Percentiles rank a stretch among this genome's conserved stretches.
Evolutionary conservation across 1,140 invertebrate species (phyloP).

Genomic region (Lordiphosa clarofinis): DNA sequence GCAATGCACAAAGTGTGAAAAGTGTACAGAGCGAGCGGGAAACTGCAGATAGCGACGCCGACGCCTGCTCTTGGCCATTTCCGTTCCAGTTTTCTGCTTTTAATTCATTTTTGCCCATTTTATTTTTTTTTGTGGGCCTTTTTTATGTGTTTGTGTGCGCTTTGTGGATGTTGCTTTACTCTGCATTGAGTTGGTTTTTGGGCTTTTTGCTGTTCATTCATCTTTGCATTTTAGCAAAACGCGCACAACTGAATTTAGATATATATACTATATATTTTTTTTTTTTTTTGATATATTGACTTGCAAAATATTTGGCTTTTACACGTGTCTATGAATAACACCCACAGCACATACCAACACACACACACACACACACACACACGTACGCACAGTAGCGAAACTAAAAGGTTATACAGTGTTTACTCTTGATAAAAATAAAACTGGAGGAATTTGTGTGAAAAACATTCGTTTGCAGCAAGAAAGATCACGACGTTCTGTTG

Average conservation of each 20-base stretch:
- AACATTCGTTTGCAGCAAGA: too few relatives aligned
- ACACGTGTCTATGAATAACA: conserved; percentile 49
- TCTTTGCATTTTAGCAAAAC: conserved; percentile 53
- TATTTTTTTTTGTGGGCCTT: conserved; percentile 23
- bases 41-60: conserved; percentile 34
- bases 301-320: conserved; percentile 73
- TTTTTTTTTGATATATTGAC: conserved; percentile 72
- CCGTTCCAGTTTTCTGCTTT: conserved; percentile 21
- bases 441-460: too few relatives aligned
- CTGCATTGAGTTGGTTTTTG: conserved; percentile 15
- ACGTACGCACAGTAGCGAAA: conserved; percentile 20
- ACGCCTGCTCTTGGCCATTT: conserved; percentile 16
- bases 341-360: too few relatives aligned
- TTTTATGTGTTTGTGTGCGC: background rate
- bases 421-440: background rate
- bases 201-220: conserved; percentile 59
- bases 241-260: conserved; percentile 20
- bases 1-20: conserved; percentile 41
- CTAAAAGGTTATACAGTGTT: conserved; percentile 3
- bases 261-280: conserved; percentile 23
- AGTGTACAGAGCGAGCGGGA: conserved; percentile 7
- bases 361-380: too few relatives aligned
- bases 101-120: conserved; percentile 24
- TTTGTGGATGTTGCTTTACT: too few relatives aligned
- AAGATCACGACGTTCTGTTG: too few relatives aligned